Conservation (phyloP, 1,140 invertebrate species). For the Sinonovacula constricta region DNA sequence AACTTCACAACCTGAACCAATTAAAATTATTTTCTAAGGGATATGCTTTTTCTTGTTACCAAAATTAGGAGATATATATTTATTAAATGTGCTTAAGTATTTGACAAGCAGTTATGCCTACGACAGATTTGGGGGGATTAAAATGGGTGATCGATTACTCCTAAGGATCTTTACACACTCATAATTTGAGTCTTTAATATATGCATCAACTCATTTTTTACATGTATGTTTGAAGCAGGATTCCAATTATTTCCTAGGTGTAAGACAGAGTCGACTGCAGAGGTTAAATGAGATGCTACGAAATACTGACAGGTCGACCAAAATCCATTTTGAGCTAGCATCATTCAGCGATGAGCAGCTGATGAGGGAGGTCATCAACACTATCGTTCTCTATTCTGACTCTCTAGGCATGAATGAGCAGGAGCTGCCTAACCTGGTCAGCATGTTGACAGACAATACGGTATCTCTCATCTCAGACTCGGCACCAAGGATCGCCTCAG, state of each 20-base stretch:
- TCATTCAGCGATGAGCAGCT: constrained; percentile 88
- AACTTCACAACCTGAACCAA: too few relatives aligned
- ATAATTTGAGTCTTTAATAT: not conserved
- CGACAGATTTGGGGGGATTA: too few relatives aligned
- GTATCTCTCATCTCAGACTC: constrained; percentile 88
- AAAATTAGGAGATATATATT: too few relatives aligned
- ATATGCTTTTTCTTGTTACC: too few relatives aligned
- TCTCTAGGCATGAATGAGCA: constrained; percentile 95
- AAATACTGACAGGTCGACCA: constrained; percentile 81
- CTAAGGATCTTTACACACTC: not conserved
- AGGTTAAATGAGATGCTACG: constrained; percentile 86
- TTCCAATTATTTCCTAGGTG: constrained; percentile 79
- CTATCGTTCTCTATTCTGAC: constrained; percentile 87
- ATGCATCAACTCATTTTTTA: not conserved
- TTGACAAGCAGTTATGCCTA: too few relatives aligned
- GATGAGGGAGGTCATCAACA: constrained; percentile 84
- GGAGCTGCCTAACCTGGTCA: constrained; percentile 89
- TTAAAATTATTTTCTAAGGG: too few relatives aligned
- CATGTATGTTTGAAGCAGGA: not conserved
- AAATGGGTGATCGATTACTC: not conserved
- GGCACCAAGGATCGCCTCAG: constrained; percentile 88
- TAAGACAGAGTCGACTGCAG: constrained; percentile 83
- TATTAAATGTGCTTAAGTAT: too few relatives aligned
- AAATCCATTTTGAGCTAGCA: constrained; percentile 93
- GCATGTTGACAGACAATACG: constrained; percentile 82